phyloP scores from a whole-genome alignment of 37 sponge, comb jelly and placozoan genomes.

The Crambe crambe region DNA sequence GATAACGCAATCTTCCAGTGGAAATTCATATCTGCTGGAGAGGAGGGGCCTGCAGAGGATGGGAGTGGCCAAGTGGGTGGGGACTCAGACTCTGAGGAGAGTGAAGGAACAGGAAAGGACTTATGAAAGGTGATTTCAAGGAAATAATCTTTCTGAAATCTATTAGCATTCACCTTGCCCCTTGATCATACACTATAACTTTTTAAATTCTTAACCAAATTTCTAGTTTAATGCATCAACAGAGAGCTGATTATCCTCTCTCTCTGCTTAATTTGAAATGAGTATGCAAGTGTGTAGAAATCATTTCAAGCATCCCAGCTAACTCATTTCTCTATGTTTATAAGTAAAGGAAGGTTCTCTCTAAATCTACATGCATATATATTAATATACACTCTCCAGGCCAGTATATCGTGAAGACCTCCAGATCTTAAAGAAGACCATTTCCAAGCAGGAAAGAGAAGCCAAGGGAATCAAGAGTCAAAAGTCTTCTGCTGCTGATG shows the following conservation, averaged over 20 bases:
- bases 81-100: constrained; percentile 83
- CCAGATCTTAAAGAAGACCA: constrained; percentile 52
- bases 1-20: constrained; percentile 98
- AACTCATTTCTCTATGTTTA: too few species aligned
- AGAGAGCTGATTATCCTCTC: not conserved
- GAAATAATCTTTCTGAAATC: too few species aligned
- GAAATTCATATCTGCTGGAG: constrained; percentile 69
- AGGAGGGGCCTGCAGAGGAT: constrained; percentile 4
- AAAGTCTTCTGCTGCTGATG: constrained; percentile 14
- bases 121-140: constrained; percentile 60
- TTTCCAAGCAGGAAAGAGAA: constrained; percentile 25
- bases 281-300: too few species aligned
- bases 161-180: too few species aligned
- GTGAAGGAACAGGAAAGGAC: constrained; percentile 79
- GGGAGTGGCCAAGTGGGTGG: constrained; percentile 9
- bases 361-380: not conserved
- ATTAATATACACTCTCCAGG: too few species aligned
- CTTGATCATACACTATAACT: too few species aligned
- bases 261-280: too few species aligned
- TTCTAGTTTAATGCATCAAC: too few species aligned
- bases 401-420: constrained; percentile 83
- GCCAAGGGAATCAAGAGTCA: not conserved
- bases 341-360: too few species aligned
- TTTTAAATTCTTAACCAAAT: too few species aligned
- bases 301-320: too few species aligned